A percentile compares a stretch with the other conserved stretches of the same genome.
Conservation (phyloP, 2,797 vertebrate species). For the Melanotaenia nigrans region DNA sequence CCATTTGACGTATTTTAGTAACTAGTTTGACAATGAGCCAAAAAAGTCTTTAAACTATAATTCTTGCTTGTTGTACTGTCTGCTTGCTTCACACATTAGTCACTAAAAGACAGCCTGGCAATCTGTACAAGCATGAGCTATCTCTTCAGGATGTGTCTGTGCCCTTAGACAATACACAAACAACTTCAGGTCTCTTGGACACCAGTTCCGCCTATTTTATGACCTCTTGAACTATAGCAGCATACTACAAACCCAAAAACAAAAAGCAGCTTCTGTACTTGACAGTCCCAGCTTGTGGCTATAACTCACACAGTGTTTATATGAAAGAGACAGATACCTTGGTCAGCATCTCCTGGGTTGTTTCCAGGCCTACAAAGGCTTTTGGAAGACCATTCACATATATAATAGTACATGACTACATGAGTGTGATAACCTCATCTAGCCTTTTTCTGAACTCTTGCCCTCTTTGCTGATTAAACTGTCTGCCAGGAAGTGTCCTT, state of each 20-base stretch:
- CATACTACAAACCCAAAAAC: constrained; percentile 45
- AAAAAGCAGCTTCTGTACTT: constrained; percentile 51
- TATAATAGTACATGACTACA: constrained; percentile 54
- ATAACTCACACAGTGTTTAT: constrained; percentile 82
- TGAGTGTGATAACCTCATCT: constrained; percentile 71
- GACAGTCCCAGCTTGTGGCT: constrained; percentile 56
- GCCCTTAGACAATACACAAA: constrained; percentile 76
- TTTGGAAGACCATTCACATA: constrained; percentile 51
- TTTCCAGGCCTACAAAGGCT: constrained; percentile 62
- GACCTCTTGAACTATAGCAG: constrained; percentile 62
- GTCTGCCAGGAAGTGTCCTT: constrained; percentile 84
- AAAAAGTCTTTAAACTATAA: constrained; percentile 28
- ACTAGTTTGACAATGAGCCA: constrained; percentile 49
- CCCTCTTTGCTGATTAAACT: constrained; percentile 83
- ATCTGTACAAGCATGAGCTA: constrained; percentile 52
- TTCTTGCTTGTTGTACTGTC: constrained; percentile 19
- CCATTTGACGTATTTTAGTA: constrained; percentile 51
- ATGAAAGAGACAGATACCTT: constrained; percentile 76
- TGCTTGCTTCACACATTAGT: constrained; percentile 55
- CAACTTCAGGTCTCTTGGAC: constrained; percentile 58
- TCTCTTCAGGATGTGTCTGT: constrained; percentile 71
- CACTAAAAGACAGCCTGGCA: constrained; percentile 44
- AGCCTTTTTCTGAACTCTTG: constrained; percentile 72
- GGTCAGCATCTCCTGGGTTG: constrained; percentile 68
- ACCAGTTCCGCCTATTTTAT: constrained; percentile 61